Percentiles rank a stretch among this genome's conserved stretches.
phyloP scores from a whole-genome alignment of 2,113 vertebrate genomes.

The Maccullochella peelii region DNA sequence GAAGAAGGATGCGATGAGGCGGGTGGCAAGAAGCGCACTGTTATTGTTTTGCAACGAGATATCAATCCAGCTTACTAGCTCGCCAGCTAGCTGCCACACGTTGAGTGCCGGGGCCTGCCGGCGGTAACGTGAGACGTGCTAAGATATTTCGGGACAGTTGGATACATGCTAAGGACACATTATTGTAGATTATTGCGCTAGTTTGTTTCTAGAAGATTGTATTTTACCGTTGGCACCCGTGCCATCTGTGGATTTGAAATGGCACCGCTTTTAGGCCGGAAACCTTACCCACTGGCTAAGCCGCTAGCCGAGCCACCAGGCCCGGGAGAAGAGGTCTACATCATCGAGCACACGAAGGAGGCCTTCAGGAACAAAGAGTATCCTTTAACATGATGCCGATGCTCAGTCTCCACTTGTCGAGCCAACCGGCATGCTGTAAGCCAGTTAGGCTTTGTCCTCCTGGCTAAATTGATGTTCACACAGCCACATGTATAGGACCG shows the following conservation, averaged over 20 bases:
- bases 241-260: constrained; percentile 80
- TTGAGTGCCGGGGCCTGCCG: constrained; percentile 78
- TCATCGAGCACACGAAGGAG: constrained; percentile 94
- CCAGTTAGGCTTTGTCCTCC: not conserved
- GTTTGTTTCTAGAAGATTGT: constrained; percentile 12
- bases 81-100: constrained; percentile 73
- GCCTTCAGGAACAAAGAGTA: constrained; percentile 98
- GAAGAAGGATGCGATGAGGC: constrained; percentile 70
- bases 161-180: constrained; percentile 67
- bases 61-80: constrained; percentile 65
- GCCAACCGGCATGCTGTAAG: constrained; percentile 9
- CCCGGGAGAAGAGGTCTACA: constrained; percentile 89
- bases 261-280: constrained; percentile 97
- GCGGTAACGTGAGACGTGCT: constrained; percentile 66
- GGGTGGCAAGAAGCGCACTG: constrained; percentile 57
- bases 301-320: constrained; percentile 88
- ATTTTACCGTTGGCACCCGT: constrained; percentile 41
- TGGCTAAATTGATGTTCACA: fast-evolving
- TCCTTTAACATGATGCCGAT: constrained; percentile 82
- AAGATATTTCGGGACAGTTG: constrained; percentile 21
- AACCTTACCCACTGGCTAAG: constrained; percentile 93
- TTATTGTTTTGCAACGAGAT: constrained; percentile 81
- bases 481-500: too few relatives aligned
- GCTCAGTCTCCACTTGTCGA: constrained; percentile 20
- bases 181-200: constrained; percentile 11